phyloP scores from a whole-genome alignment of 2,888 invertebrate species.

The Agrochola litura region DNA sequence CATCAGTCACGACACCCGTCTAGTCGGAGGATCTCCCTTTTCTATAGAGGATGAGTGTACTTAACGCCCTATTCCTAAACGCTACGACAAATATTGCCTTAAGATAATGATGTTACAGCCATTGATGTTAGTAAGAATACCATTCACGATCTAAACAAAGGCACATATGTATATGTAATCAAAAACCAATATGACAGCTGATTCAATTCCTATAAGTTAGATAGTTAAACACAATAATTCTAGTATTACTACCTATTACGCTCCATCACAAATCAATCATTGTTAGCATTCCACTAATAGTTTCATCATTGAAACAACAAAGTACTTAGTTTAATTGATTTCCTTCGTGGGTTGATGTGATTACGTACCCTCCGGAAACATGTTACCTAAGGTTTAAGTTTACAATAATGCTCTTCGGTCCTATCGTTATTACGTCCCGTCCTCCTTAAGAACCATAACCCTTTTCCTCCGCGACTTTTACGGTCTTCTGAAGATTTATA shows the following conservation, averaged over 20 bases:
- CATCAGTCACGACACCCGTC: too few species aligned
- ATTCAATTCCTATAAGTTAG: background rate
- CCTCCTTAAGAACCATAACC: constrained; percentile 45
- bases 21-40: too few species aligned
- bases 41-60: too few species aligned
- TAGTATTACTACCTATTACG: background rate
- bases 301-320: constrained; percentile 24
- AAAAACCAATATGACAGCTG: background rate
- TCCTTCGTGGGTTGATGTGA: constrained; percentile 20
- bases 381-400: constrained; percentile 49
- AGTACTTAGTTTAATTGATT: constrained; percentile 44
- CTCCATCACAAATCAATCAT: constrained; percentile 24
- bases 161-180: too few species aligned
- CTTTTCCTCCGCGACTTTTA: constrained; percentile 60
- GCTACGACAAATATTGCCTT: background rate
- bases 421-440: constrained; percentile 45
- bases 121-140: background rate
- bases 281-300: constrained; percentile 30
- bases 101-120: background rate
- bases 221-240: constrained; percentile 1
- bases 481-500: constrained; percentile 60
- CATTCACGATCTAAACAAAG: background rate
- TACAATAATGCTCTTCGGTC: constrained; percentile 45
- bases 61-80: background rate
- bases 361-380: constrained; percentile 25